These are phyloP conservation scores for Nyctibius grandis DNA, from an alignment of 2,797 vertebrate species.

Conservation along the genomic window DNA sequence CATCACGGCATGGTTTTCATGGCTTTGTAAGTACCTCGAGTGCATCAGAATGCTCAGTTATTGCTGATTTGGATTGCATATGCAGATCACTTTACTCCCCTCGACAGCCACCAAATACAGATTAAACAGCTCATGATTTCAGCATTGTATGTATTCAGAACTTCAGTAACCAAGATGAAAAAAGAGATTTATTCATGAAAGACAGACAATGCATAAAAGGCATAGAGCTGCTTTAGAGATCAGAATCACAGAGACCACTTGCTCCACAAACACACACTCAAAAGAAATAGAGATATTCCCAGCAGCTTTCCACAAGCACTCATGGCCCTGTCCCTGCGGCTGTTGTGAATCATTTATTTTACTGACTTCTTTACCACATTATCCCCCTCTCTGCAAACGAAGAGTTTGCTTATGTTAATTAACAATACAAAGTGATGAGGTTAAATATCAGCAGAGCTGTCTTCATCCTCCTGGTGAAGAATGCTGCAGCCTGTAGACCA, in stretches of 20 bases:
- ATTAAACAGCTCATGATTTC: not conserved
- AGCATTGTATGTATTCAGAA: not conserved
- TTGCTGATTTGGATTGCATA: not conserved
- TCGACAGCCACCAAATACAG: not conserved
- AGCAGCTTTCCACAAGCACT: not conserved
- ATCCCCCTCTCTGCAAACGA: not conserved
- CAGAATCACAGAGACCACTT: not conserved
- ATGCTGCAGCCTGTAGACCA: not conserved
- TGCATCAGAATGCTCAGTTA: not conserved
- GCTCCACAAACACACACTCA: not conserved
- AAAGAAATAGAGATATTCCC: not conserved
- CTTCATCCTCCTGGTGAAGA: not conserved
- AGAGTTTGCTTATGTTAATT: not conserved
- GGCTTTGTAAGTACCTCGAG: not conserved
- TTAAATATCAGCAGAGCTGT: not conserved
- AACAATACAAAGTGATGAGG: not conserved
- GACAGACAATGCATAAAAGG: not conserved
- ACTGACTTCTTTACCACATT: not conserved
- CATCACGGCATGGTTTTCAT: not conserved
- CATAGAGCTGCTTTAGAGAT: not conserved
- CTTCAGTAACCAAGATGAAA: not conserved
- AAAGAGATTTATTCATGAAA: not conserved
- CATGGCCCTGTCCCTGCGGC: rapidly evolving
- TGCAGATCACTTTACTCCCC: not conserved
- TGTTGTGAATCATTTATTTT: not conserved